These are phyloP conservation scores for Neomorphus geoffroyi DNA, from an alignment of 2,797 vertebrate genomes.

Conservation along the genomic window DNA sequence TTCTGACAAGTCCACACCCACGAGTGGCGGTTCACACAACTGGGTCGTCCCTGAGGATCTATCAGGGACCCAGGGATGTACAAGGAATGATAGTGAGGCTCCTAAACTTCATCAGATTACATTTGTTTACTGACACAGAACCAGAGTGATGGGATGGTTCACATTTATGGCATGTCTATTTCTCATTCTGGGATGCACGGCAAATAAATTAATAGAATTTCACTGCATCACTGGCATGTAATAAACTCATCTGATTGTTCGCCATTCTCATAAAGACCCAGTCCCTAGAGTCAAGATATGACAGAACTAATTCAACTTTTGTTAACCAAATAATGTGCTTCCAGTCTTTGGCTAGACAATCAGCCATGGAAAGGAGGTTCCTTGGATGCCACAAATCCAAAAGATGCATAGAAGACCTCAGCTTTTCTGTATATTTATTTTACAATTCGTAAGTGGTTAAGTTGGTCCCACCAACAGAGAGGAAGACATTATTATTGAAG, in stretches of 20 bases:
- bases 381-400: not conserved
- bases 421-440: not conserved
- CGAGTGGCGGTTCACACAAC: not conserved
- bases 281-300: not conserved
- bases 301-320: not conserved
- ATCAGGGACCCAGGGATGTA: not conserved
- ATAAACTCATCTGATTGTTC: conserved; percentile 11
- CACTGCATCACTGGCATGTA: not conserved
- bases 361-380: not conserved
- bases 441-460: not conserved
- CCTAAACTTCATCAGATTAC: not conserved
- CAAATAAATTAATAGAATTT: conserved; percentile 42
- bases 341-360: not conserved
- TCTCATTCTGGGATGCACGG: not conserved
- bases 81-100: not conserved
- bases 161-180: not conserved
- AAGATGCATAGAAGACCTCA: not conserved
- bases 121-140: not conserved
- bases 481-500: not conserved
- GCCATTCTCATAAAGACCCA: not conserved
- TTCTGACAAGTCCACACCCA: not conserved
- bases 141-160: not conserved
- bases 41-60: not conserved
- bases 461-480: not conserved
- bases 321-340: not conserved